Base-by-base conservation (phyloP, 2,888 invertebrate genomes). In the Cosmorhoe ocellata region DNA sequence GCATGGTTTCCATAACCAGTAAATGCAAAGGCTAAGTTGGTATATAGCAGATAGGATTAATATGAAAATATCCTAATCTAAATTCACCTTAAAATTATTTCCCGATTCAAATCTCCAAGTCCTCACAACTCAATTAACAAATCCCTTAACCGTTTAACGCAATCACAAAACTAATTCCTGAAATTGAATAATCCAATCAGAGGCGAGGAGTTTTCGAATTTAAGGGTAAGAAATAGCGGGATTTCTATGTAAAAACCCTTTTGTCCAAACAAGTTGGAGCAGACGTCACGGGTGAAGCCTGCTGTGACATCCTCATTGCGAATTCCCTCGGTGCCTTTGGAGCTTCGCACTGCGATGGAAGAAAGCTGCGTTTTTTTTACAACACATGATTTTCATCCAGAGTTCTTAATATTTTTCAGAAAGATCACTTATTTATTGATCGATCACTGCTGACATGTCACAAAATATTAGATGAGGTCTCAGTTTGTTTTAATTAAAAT, bases 251-350 rank as follows among this genome's bases (percentile, higher is more conserved):
- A 74, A 83, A 85, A 88, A 84, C 79, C 84, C 82, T 79, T 85
- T 86, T 83, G 82, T 83, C 81, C 81, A 87, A 88, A 85, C 79
- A 84, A 70, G 65, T 68, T 74, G 76, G 74, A 71, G 78, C 85
- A 81, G 83, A 84, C 78, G 85, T 84, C 83, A 82, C 78, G 61
- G 62, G 71, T 70, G 71, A 77, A 79, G 80, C 83, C 76, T 79
- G 77, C 75, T 79, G 77, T 84, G 84, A 80, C 81, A 70, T 71
- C 72, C 81, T 82, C 84, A 82, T 86, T 81, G 81, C 66, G 68
- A 73, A 86, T 87, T 86, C 87, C 77, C 75, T 74, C 67, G 64
- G 71, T 66, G 67, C 58, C 58, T 22, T 58, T 46, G 51, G 36
- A 13, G 47, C 12, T 6, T 67, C 78, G 64, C 76, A 80, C 81